Conservation (phyloP, 2,113 vertebrate genomes). For the Laticauda colubrina region DNA sequence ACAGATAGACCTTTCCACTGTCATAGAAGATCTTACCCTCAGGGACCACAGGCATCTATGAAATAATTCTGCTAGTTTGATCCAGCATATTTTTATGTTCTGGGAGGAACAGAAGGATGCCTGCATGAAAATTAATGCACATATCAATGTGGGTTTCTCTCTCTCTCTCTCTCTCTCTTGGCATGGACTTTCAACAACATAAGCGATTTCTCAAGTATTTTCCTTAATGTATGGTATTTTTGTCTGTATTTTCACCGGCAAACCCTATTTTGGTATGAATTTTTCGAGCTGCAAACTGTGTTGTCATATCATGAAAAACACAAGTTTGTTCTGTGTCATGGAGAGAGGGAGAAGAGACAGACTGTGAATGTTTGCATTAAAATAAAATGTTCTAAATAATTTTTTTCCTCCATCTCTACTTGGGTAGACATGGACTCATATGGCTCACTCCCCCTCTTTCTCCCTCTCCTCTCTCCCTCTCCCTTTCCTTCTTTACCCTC, state of each 20-base stretch:
- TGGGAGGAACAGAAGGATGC: neutral
- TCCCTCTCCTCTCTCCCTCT: neutral
- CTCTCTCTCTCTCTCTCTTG: neutral
- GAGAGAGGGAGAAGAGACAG: neutral
- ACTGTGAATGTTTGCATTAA: neutral
- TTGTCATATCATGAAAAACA: neutral
- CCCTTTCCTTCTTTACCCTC: too few relatives aligned
- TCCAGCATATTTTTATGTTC: neutral
- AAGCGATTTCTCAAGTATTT: neutral
- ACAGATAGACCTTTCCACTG: neutral
- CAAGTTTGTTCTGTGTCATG: neutral
- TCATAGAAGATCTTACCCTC: neutral
- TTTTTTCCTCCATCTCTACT: neutral
- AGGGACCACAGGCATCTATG: neutral
- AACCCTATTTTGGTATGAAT: neutral
- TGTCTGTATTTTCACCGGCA: neutral
- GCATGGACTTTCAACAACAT: neutral
- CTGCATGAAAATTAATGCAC: neutral
- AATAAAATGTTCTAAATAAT: neutral
- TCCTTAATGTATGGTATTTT: neutral
- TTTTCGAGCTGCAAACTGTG: neutral
- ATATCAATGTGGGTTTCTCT: neutral
- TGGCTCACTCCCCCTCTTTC: neutral
- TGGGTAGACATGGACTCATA: neutral
- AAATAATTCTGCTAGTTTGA: neutral